Base-by-base conservation (phyloP, 2,888 invertebrate species). In the Apocheima hispidaria region DNA sequence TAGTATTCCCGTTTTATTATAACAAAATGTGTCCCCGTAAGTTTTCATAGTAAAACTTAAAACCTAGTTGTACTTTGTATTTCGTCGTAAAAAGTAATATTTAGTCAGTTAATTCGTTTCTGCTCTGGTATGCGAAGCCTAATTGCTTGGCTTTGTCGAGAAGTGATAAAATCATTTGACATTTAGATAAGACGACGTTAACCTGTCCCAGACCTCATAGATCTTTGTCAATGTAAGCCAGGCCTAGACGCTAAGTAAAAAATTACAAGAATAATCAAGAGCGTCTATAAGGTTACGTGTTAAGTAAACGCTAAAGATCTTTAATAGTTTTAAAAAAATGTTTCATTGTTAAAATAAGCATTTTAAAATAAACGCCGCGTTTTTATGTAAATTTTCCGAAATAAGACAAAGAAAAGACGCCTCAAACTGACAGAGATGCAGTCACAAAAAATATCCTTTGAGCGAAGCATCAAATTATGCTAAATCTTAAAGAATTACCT, bases 121-220 rank as follows among this genome's bases (percentile, higher is more conserved):
- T 30, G 20, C 20, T 20, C 7, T 4, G 36, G 50, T 38, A 50
- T 53, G 41, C 52, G n/a, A 33, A 30, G 41, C 23, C 41, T 40
- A 51, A 51, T 58, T 58, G 58, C 26, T 33, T 16, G 43, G 41
- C 41, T 16, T 35, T 50, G 53, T 49, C 36, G 35, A 28, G 36
- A n/a, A 26, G 54, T 35, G 54, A 60, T 60, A 60, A 49, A 49
- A 60, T 54, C 54, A 43, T 60, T 43, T 60, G 43, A 60, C 53
- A 54, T 28, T 35, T 26, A 54, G 53, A 60, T 60, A 48, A 49
- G 40, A 6, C n/a, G 23, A 44, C 40, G 9, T n/a, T 53, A 3
- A 54, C 21, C 3, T 28, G 51, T 33, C 46, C 46, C 44, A 21
- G 4, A 48, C 38, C n/a, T 46, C 30, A 40, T 30, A 52, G 52